Evolutionary conservation across 2,888 invertebrate species (phyloP), one percentile per base, ranked within the genome.

Genomic region (Parascotia fuliginaria): DNA sequence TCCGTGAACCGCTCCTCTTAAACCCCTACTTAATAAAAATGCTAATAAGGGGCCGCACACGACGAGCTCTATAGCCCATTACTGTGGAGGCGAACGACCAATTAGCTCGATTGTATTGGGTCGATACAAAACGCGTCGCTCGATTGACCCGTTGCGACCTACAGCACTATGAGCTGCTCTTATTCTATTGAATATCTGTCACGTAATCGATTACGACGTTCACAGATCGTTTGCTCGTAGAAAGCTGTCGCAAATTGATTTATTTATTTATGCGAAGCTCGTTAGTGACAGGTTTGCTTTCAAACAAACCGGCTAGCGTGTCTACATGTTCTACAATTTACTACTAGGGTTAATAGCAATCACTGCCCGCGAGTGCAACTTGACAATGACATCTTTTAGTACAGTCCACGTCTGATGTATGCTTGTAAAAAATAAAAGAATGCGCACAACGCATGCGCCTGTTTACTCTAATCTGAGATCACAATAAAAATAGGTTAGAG

Each of bases 401-500:
- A 29, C 44, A 42, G 29, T 34, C 40, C 28, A 36, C 40, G 53
- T 64, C 67, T 74, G 78, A 79, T 77, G 74, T 74, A 74, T 65
- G 45, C 55, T 65, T 56, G 59, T 66, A 51, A 55, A 64, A 69
- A 60, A 68, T 65, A 51, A 65, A 64, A 57, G 62, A 42, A 62
- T 54, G 55, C 57, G 63, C 59, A 64, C 62, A 51, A 66, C 77
- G 75, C 77, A 77, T 73, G 81, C 78, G 78, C 77, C 60, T 80
- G 74, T 77, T 81, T 79, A 75, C 70, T 75, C 81, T 81, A 77
- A 77, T 77, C 75, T 64, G 77, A 77, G 81, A 78, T 73, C 77
- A 76, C 77, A 81, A 81, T 79, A 81, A 77, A 86, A 84, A 83
- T 85, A 84, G 85, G 80, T 77, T 79, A 77, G 70, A 51, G 67